Evolutionary conservation across 1,140 invertebrate genomes (phyloP).

Genomic region (Protaetia brevitarsis): DNA sequence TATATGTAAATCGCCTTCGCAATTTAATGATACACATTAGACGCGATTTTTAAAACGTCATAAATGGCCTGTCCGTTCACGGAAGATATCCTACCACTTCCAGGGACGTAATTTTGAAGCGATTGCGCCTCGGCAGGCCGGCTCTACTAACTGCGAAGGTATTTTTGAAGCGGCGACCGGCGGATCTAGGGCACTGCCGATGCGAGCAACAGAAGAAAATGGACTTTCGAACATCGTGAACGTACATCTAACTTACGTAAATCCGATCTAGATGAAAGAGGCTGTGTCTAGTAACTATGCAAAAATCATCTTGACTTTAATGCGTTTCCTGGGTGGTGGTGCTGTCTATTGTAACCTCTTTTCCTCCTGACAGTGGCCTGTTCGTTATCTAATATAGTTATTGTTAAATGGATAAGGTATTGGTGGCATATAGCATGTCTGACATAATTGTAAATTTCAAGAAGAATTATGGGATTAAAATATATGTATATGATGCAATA

Average conservation of each 20-base stretch:
- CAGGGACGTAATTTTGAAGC: conserved; percentile 5
- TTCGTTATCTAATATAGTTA: too few species aligned
- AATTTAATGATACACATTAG: conserved; percentile 16
- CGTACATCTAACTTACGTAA: not conserved
- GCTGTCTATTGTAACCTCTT: not conserved
- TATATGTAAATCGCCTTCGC: not conserved
- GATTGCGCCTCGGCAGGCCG: not conserved
- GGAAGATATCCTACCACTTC: conserved; percentile 13
- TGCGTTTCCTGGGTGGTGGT: not conserved
- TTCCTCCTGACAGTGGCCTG: too few species aligned
- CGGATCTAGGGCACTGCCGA: not conserved
- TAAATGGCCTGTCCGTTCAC: conserved; percentile 3
- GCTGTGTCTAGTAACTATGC: not conserved
- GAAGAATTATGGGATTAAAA: too few species aligned
- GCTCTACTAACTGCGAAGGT: not conserved
- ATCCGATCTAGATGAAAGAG: conserved; percentile 7
- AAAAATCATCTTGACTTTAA: conserved; percentile 5
- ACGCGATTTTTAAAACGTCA: not conserved
- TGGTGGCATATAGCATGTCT: too few species aligned
- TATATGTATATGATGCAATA: too few species aligned
- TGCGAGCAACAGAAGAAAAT: not conserved
- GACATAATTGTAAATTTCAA: too few species aligned
- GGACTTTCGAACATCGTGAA: conserved; percentile 11
- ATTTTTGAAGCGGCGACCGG: not conserved
- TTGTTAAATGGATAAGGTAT: too few species aligned